A percentile compares a stretch with the other conserved stretches of the same genome.
Evolutionary conservation across 1,140 invertebrate species (phyloP).

Genomic region (Diorhabda carinulata): DNA sequence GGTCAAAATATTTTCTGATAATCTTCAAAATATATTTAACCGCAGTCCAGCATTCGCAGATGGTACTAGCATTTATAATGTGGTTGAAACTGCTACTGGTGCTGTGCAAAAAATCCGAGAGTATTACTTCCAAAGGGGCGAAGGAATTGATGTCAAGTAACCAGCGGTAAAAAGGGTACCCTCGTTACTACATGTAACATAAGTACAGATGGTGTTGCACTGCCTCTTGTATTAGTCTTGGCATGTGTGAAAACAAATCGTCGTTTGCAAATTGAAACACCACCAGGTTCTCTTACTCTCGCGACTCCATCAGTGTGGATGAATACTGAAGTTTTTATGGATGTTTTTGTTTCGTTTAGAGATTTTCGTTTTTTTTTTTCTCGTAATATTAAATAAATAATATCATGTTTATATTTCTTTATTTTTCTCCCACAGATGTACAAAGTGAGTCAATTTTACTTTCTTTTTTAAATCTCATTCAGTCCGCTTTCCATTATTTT

Average conservation of each 20-base stretch:
- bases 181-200: constrained; percentile 47
- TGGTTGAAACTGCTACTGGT: constrained; percentile 48
- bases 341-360: too few species aligned
- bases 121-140: constrained; percentile 41
- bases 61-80: constrained; percentile 45
- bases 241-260: constrained; percentile 41
- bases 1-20: constrained; percentile 43
- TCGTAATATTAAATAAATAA: too few species aligned
- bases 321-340: constrained; percentile 20
- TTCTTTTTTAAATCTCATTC: too few species aligned
- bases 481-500: too few species aligned
- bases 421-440: too few species aligned
- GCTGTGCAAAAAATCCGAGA: constrained; percentile 48
- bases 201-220: constrained; percentile 35
- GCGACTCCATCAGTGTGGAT: constrained; percentile 22
- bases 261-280: constrained; percentile 40
- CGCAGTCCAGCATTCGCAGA: constrained; percentile 24
- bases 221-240: constrained; percentile 38
- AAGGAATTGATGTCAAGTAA: constrained; percentile 44
- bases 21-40: constrained; percentile 39
- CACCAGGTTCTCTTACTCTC: constrained; percentile 43
- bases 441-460: too few species aligned
- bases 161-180: constrained; percentile 47
- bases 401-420: too few species aligned
- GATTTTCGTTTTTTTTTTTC: too few species aligned